Percentiles rank a stretch among this genome's conserved stretches.
Evolutionary conservation across 2,797 vertebrate genomes (phyloP).

Genomic region (Rhinella marina): DNA sequence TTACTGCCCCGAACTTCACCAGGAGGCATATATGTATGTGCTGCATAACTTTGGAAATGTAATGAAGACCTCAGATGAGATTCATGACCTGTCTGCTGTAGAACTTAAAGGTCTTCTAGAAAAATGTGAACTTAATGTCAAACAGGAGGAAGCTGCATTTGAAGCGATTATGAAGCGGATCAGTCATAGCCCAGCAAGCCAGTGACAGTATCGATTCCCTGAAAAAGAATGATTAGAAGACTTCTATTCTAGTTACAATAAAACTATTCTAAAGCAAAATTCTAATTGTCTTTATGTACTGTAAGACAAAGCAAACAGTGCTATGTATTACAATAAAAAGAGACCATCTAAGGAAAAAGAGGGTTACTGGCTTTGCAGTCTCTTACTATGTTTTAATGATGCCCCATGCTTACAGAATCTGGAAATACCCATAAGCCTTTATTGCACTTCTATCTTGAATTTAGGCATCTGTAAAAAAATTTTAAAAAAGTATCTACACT

Average conservation of each 20-base stretch:
- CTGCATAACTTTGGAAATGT: conserved; percentile 80
- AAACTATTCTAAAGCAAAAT: neutral
- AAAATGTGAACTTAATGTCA: conserved; percentile 79
- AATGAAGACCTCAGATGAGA: conserved; percentile 71
- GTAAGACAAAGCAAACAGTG: no score
- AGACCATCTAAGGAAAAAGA: no score
- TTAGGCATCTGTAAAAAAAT: no score
- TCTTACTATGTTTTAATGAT: no score
- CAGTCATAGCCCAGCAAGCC: conserved; percentile 67
- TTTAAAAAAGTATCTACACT: no score
- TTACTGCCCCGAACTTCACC: conserved; percentile 68
- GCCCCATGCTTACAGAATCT: no score
- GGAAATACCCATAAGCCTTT: no score
- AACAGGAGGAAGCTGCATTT: conserved; percentile 74
- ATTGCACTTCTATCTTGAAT: no score
- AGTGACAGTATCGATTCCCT: conserved; percentile 68
- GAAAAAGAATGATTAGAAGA: neutral
- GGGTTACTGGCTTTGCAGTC: no score
- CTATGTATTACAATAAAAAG: no score
- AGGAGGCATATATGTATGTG: conserved; percentile 74
- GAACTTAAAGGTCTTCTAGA: conserved; percentile 75
- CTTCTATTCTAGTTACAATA: neutral
- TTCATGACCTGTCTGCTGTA: conserved; percentile 72
- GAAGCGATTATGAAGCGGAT: conserved; percentile 78
- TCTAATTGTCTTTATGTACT: neutral